Conservation (phyloP, 1,140 invertebrate genomes). For the Eupeodes corollae region DNA sequence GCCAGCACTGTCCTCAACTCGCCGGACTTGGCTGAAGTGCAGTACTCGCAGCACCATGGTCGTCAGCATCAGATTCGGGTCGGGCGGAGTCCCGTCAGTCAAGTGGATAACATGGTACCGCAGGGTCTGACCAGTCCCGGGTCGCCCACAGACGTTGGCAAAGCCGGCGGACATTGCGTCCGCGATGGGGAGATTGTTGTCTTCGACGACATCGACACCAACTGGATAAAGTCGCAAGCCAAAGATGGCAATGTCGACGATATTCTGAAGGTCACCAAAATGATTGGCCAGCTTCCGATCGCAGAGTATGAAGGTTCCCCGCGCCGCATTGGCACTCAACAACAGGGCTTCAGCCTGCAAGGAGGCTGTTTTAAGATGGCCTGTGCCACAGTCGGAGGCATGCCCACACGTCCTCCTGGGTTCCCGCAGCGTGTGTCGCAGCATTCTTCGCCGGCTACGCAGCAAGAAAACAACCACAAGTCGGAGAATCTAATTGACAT, state of each 20-base stretch:
- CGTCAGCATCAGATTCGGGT: slow-evolving; percentile 30
- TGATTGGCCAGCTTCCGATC: slow-evolving; percentile 60
- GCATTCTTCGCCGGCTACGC: slow-evolving; percentile 4
- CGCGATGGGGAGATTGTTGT: slow-evolving; percentile 54
- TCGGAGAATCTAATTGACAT: slow-evolving; percentile 11
- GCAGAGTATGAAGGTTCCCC: slow-evolving; percentile 82
- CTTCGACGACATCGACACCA: slow-evolving; percentile 68
- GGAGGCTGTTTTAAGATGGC: background rate
- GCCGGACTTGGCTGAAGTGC: slow-evolving; percentile 26
- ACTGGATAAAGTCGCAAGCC: slow-evolving; percentile 40
- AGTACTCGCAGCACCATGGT: slow-evolving; percentile 9
- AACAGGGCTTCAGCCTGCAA: slow-evolving; percentile 3
- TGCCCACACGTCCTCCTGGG: slow-evolving; percentile 50
- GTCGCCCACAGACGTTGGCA: slow-evolving; percentile 32
- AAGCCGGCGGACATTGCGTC: slow-evolving; percentile 24
- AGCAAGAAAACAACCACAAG: slow-evolving; percentile 1
- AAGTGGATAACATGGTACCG: slow-evolving; percentile 24
- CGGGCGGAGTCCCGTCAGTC: slow-evolving; percentile 31
- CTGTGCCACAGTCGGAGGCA: background rate
- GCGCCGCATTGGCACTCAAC: slow-evolving; percentile 58
- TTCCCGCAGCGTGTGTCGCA: slow-evolving; percentile 49
- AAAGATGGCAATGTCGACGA: slow-evolving; percentile 34
- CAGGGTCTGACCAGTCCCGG: slow-evolving; percentile 27
- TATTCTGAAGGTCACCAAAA: slow-evolving; percentile 54
- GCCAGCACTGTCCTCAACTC: slow-evolving; percentile 36